Evolutionary conservation across 2,113 vertebrate genomes (phyloP).

Genomic region (Paramormyrops kingsleyae): DNA sequence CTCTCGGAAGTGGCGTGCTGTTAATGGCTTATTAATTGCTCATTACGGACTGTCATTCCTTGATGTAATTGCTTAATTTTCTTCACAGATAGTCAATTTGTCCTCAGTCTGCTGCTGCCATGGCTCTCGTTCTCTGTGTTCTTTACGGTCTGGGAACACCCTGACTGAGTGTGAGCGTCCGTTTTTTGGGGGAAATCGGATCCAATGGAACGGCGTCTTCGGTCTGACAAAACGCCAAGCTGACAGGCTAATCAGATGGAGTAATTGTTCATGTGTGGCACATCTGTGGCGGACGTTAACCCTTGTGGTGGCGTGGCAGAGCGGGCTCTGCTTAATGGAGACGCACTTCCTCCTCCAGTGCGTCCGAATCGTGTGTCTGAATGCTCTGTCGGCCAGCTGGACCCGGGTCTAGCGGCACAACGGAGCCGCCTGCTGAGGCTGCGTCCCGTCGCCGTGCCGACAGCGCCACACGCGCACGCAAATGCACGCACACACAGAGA

Average conservation of each 20-base stretch:
- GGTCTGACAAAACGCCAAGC: constrained; percentile 44
- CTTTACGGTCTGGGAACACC: neutral
- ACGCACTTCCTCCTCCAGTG: neutral
- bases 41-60: constrained; percentile 33
- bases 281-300: constrained; percentile 26
- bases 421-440: constrained; percentile 53
- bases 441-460: neutral
- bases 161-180: constrained; percentile 31
- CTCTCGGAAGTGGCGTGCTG: constrained; percentile 31
- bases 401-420: constrained; percentile 55
- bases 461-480: constrained; percentile 3
- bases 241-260: constrained; percentile 42
- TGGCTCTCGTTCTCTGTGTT: neutral
- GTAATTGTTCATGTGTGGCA: constrained; percentile 35
- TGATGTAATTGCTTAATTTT: constrained; percentile 41
- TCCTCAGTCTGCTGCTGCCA: neutral
- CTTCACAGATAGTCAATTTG: constrained; percentile 30
- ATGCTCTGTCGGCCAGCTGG: constrained; percentile 63
- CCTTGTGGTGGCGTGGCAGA: neutral
- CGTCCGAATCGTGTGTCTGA: constrained; percentile 47
- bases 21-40: constrained; percentile 46
- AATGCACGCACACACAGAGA: constrained; percentile 15
- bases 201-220: constrained; percentile 34
- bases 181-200: constrained; percentile 36
- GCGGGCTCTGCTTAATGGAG: neutral